These are phyloP conservation scores for Orchestes rusci DNA, from an alignment of 2,888 invertebrate species.

Conservation along the genomic window DNA sequence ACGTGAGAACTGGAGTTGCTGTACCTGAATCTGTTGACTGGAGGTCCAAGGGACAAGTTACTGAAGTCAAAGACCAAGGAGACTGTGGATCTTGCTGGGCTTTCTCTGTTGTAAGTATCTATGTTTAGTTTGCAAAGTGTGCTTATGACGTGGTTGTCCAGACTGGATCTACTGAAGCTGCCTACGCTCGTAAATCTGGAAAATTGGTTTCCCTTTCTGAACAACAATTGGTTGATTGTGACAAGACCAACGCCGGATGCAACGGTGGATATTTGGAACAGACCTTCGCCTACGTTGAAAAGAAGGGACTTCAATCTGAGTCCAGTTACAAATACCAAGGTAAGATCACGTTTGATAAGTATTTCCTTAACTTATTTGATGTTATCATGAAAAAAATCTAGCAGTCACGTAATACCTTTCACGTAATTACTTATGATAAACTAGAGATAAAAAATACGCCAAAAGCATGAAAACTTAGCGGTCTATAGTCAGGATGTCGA, in stretches of 20 bases:
- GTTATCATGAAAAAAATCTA: too few relatives aligned
- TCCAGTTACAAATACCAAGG: not conserved
- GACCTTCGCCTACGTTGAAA: constrained; percentile 1
- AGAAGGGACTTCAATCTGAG: constrained; percentile 2
- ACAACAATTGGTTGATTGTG: constrained; percentile 80
- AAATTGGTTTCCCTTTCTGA: constrained; percentile 61
- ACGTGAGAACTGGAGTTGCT: not conserved
- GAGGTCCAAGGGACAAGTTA: constrained; percentile 27
- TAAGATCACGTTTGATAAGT: too few relatives aligned
- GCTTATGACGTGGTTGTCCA: too few relatives aligned
- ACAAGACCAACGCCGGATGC: constrained; percentile 77
- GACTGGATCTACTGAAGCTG: constrained; percentile 58
- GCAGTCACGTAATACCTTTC: too few relatives aligned
- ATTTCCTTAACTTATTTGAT: too few relatives aligned
- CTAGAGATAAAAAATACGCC: too few relatives aligned
- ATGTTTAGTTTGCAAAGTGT: too few relatives aligned
- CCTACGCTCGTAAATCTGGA: constrained; percentile 3
- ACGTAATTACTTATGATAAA: too few relatives aligned
- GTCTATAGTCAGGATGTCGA: too few relatives aligned
- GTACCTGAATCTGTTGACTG: constrained; percentile 26
- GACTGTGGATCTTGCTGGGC: constrained; percentile 28
- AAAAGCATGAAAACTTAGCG: too few relatives aligned
- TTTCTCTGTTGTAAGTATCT: constrained; percentile 27
- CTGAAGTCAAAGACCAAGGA: constrained; percentile 26
- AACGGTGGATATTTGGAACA: constrained; percentile 56